Evolutionary conservation across 2,888 invertebrate species (phyloP), one percentile per base, ranked within the genome.

Genomic region (Elysia crispata): DNA sequence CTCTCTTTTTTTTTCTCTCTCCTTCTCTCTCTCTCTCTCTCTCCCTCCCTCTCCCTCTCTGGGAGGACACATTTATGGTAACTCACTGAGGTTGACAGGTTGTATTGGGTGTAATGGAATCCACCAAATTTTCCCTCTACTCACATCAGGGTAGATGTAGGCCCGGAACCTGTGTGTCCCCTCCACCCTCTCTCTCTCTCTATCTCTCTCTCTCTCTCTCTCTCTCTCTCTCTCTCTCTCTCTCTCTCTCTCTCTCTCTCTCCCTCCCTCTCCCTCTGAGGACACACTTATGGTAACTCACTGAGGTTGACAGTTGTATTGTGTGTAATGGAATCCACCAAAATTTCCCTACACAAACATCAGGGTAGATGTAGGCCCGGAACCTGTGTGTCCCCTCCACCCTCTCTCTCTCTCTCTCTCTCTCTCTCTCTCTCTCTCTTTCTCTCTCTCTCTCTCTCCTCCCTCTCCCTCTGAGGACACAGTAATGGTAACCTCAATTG

Each of bases 71-170:
- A n/a, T n/a, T n/a, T n/a, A n/a, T n/a, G n/a, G n/a, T n/a, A 41
- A 23, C 25, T 30, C 64, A 13, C 50, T 33, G 41, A 23, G 23
- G 25, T 13, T 25, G 23, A 33, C 11, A 23, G n/a, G 33, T 28
- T 23, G 18, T 31, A 33, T 76, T 64, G 33, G 23, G 33, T n/a
- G n/a, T 25, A 20, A 30, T 31, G 84, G 66, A 74, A 82, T 83
- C 77, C 84, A 62, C 1, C 85, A 69, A 18, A 85, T 72, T 25
- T 84, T 85, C 85, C 0, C 76, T 78, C 74, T 66, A 57, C 72
- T 54, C 23, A 70, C 20, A 20, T 30, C n/a, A 69, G 28, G 30
- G 23, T 41, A n/a, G 28, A 76, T 13, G 18, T 77, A 74, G 28
- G 30, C 18, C 30, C n/a, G 25, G 41, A 41, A 41, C 41, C 11